Evolutionary conservation across 64 coral and sea anemone genomes (phyloP), one percentile per base, ranked within the genome.

Genomic region (Orbicella faveolata): DNA sequence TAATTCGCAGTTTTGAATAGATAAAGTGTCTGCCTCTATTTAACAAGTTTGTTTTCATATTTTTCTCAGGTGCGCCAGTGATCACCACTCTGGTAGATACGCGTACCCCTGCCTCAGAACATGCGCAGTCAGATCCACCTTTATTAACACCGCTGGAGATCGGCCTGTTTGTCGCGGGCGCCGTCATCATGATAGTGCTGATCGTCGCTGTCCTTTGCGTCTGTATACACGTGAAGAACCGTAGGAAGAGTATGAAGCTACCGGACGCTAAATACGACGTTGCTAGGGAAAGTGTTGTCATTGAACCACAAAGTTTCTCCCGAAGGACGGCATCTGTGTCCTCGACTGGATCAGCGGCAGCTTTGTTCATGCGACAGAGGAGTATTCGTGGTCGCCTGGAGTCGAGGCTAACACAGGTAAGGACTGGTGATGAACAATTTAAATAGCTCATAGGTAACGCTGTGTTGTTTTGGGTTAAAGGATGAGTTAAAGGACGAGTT

Each of bases 311-410:
- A 51, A 41, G 73, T 30, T 78, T 78, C 20, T 37, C 59, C 14
- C 57, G 34, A 75, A 68, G 90, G 72, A 92, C 83, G 16, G 39
- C 84, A 17, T 92, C 90, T 13, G 57, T 73, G 13, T 91, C 89
- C 1, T 92, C 90, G 9, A 67, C 90, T 26, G 84, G 75, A 48
- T 87, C 83, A 87, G 75, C 83, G 44, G 83, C 90, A 17, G 79
- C 63, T 20, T 66, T 66, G 7, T 74, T 92, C 1, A 30, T 79
- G 21, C 90, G 90, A 23, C 83, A 92, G 15, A 76, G 90, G 48
- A 92, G 90, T 26, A n/a, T 92, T 67, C 90, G 90, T 37, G 21
- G 53, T 75, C 90, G 90, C 1, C 53, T 92, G 76, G 90, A 92
- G 20, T 92, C 90, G 59, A 87, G 90, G 64, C 76, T 92, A 12